Conservation (phyloP, 2,113 vertebrate species). For the Peromyscus californicus region DNA sequence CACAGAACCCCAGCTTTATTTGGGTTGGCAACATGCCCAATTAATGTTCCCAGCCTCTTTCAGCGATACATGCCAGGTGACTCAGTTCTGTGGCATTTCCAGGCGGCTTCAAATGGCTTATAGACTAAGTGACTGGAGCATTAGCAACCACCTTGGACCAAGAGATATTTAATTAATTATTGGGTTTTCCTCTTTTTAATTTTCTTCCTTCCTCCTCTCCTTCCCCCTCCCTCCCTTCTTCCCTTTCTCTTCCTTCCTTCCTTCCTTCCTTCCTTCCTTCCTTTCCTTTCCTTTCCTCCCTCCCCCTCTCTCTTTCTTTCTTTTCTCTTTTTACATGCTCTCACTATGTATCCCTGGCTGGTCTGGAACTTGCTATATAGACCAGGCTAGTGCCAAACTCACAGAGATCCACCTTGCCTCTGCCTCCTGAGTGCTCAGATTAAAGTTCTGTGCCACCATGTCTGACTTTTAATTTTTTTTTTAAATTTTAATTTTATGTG, state of each 20-base stretch:
- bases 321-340: too few species aligned
- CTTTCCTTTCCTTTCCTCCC: too few species aligned
- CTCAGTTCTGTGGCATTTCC: neutral
- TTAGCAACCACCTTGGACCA: neutral
- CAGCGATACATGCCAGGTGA: neutral
- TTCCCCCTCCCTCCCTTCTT: rapidly evolving
- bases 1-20: neutral
- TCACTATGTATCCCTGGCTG: neutral
- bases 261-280: too few species aligned
- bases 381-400: neutral
- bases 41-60: neutral
- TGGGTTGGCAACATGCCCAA: neutral
- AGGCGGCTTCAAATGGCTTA: slow-evolving; percentile 8
- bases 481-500: neutral
- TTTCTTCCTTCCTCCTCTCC: neutral
- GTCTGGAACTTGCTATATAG: neutral
- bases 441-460: neutral
- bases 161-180: too few species aligned
- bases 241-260: too few species aligned
- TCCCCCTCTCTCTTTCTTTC: too few species aligned
- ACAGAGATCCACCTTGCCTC: neutral
- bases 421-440: neutral
- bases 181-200: neutral
- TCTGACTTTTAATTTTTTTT: neutral
- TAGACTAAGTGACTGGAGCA: neutral